Percentiles rank a stretch among this genome's conserved stretches.
phyloP scores from a whole-genome alignment of 2,888 invertebrate species.

The Beris chalybata region DNA sequence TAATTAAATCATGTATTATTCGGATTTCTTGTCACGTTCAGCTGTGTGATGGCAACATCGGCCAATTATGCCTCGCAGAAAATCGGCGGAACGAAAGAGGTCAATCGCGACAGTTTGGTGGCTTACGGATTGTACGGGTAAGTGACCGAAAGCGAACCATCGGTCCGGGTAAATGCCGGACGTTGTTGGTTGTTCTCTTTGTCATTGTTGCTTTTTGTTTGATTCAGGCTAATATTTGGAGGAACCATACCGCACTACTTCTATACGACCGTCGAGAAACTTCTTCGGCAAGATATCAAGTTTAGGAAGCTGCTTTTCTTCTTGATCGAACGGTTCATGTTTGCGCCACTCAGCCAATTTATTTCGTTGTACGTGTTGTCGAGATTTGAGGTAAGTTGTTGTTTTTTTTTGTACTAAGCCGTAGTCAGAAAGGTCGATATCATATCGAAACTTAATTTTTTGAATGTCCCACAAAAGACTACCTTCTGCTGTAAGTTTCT shows the following conservation, averaged over 20 bases:
- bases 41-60: conserved; percentile 70
- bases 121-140: conserved; percentile 79
- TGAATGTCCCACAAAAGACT: no score
- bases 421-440: no score
- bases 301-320: conserved; percentile 63
- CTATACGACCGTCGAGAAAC: conserved; percentile 64
- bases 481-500: no score
- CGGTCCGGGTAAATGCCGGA: no score
- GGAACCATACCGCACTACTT: conserved; percentile 80
- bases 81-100: conserved; percentile 64
- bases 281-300: conserved; percentile 63
- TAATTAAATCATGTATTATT: background rate
- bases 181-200: conserved; percentile 19
- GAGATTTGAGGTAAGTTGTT: conserved; percentile 64
- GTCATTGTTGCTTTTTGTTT: background rate
- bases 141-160: conserved; percentile 43
- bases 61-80: conserved; percentile 75
- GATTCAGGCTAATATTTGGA: conserved; percentile 71
- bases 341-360: conserved; percentile 71
- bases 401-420: no score
- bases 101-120: conserved; percentile 68
- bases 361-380: conserved; percentile 74
- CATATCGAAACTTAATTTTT: no score
- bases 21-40: conserved; percentile 52
- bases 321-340: conserved; percentile 71